Evolutionary conservation across 2,797 vertebrate genomes (phyloP).

Genomic region (Sebastes variabilis): DNA sequence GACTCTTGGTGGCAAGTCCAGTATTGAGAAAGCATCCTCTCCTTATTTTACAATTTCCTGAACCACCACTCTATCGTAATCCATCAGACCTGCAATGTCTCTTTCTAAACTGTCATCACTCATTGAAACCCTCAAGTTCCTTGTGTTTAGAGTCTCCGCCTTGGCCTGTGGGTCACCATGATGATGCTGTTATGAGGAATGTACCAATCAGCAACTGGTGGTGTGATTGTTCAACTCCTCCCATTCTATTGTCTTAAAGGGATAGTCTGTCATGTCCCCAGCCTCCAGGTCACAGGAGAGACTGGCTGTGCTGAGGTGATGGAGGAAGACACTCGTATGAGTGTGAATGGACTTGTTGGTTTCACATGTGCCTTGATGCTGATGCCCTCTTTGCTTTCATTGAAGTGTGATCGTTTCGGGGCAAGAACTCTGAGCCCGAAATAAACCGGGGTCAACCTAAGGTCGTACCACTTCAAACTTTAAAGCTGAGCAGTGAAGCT

Average conservation of each 20-base stretch:
- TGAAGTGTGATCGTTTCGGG: not conserved
- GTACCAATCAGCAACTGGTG: constrained; percentile 79
- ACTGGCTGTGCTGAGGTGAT: constrained; percentile 20
- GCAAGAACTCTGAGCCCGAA: not conserved
- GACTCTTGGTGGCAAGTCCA: not conserved
- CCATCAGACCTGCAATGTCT: not conserved
- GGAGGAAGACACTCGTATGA: not conserved
- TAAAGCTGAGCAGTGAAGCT: not conserved
- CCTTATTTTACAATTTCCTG: not conserved
- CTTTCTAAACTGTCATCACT: not conserved
- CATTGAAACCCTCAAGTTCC: constrained; percentile 1
- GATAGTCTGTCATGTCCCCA: constrained; percentile 49
- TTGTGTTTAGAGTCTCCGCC: constrained; percentile 27
- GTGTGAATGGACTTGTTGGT: not conserved
- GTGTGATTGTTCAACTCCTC: constrained; percentile 83
- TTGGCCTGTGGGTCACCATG: constrained; percentile 27
- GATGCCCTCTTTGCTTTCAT: not conserved
- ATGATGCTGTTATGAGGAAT: constrained; percentile 66
- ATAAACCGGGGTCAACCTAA: not conserved
- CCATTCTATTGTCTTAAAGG: constrained; percentile 81
- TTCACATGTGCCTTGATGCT: not conserved
- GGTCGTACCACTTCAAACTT: not conserved
- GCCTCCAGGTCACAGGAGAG: constrained; percentile 30
- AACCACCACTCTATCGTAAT: not conserved
- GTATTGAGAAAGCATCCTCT: constrained; percentile 15